These are phyloP conservation scores for Odontamblyopus lacepedii DNA, from an alignment of 2,797 vertebrate species.

Conservation along the genomic window DNA sequence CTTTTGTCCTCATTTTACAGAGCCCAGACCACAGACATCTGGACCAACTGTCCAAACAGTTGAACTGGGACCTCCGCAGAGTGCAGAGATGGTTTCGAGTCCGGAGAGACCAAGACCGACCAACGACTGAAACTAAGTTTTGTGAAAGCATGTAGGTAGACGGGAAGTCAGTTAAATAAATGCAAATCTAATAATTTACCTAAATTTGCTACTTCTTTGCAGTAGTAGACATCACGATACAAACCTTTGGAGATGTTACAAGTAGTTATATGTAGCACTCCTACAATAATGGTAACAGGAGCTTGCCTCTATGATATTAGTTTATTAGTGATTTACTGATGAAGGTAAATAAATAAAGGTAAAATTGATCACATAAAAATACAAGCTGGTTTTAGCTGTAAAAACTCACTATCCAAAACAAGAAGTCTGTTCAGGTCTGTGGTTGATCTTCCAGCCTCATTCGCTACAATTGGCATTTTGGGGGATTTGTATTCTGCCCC, in stretches of 20 bases:
- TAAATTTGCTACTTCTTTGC: not conserved
- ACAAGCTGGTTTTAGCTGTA: not conserved
- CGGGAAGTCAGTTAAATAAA: not conserved
- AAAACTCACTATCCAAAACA: too few relatives aligned
- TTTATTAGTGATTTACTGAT: not conserved
- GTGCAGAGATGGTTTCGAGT: conserved; percentile 92
- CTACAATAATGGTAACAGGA: not conserved
- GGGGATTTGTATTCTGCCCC: too few relatives aligned
- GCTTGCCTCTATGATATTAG: not conserved
- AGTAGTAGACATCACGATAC: not conserved
- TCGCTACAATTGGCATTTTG: not conserved
- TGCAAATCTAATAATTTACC: not conserved
- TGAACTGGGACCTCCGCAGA: conserved; percentile 91
- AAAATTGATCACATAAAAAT: not conserved
- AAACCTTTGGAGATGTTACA: not conserved
- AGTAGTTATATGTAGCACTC: too few relatives aligned
- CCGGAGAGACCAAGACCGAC: conserved; percentile 90
- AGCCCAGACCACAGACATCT: conserved; percentile 83
- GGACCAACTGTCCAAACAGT: conserved; percentile 89
- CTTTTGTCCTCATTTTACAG: conserved; percentile 60
- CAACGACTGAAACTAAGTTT: conserved; percentile 87
- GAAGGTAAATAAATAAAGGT: not conserved
- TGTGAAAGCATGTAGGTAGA: conserved; percentile 93
- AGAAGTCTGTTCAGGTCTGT: not conserved
- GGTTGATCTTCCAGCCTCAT: not conserved